These are phyloP conservation scores for Brienomyrus brachyistius DNA, from an alignment of 2,113 vertebrate genomes.

Conservation along the genomic window DNA sequence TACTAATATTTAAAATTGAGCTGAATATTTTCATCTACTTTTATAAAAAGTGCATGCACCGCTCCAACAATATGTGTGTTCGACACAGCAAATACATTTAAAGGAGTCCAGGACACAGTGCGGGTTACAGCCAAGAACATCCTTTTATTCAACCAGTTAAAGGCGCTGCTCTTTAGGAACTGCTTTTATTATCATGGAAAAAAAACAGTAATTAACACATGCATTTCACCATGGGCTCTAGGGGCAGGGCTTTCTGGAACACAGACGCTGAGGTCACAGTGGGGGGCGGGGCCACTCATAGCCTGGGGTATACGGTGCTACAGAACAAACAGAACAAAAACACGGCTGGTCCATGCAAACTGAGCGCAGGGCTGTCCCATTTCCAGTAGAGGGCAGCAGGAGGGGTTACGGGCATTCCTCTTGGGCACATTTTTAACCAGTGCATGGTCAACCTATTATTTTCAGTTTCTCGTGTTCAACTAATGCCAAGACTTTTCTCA, in stretches of 20 bases:
- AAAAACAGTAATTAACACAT: conserved; percentile 78
- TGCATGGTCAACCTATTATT: not conserved
- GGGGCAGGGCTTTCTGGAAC: conserved; percentile 37
- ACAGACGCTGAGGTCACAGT: conserved; percentile 43
- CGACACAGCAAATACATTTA: not conserved
- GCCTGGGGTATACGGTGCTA: conserved; percentile 34
- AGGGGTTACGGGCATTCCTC: not conserved
- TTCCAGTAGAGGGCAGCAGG: not conserved
- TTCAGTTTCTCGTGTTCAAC: not conserved
- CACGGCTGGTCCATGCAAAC: conserved; percentile 52
- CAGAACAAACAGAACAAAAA: conserved; percentile 47
- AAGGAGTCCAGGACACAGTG: conserved; percentile 35
- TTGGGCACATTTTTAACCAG: not conserved
- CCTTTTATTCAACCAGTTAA: conserved; percentile 74
- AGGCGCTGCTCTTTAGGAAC: conserved; percentile 72
- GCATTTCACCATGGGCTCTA: conserved; percentile 70
- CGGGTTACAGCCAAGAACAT: conserved; percentile 74
- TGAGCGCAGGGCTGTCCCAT: conserved; percentile 34
- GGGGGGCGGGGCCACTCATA: conserved; percentile 41
- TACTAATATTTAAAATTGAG: not conserved
- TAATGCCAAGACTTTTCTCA: not conserved
- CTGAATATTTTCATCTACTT: not conserved
- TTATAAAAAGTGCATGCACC: not conserved
- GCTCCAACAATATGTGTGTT: not conserved
- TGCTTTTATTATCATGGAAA: conserved; percentile 75